Evolutionary conservation across 2,888 invertebrate genomes (phyloP).

Genomic region (Harmothoe impar): DNA sequence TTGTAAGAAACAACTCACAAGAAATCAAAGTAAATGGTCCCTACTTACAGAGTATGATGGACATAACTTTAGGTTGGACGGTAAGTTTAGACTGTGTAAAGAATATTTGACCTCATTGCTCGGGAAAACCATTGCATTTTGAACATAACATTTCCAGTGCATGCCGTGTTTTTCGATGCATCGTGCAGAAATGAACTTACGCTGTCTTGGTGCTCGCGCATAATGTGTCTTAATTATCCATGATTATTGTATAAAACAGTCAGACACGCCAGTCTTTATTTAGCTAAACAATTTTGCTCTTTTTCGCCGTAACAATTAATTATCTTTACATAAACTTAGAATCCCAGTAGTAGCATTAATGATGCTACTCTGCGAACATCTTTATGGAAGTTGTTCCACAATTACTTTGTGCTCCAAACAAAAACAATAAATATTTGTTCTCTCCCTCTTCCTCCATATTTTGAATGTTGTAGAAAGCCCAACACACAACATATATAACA

Average conservation of each 20-base stretch:
- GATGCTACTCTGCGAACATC: too few species aligned
- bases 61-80: conserved; percentile 7
- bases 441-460: conserved; percentile 3
- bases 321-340: too few species aligned
- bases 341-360: too few species aligned
- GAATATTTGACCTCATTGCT: neutral
- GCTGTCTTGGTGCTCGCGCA: neutral
- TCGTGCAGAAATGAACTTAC: neutral
- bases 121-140: neutral
- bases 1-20: too few species aligned
- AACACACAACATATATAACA: conserved; percentile 61
- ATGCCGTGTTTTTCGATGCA: neutral
- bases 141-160: neutral
- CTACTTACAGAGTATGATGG: conserved; percentile 5
- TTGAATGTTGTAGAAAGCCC: conserved; percentile 40
- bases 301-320: too few species aligned
- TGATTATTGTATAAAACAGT: neutral
- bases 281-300: neutral
- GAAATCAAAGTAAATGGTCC: neutral
- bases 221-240: neutral
- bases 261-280: neutral
- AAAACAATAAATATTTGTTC: neutral
- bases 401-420: too few species aligned
- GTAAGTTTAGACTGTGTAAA: conserved; percentile 19
- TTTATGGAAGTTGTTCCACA: too few species aligned